A percentile compares a stretch with the other conserved stretches of the same genome.
Evolutionary conservation across 2,797 vertebrate genomes (phyloP).

Genomic region (Lutjanus argentimaculatus): DNA sequence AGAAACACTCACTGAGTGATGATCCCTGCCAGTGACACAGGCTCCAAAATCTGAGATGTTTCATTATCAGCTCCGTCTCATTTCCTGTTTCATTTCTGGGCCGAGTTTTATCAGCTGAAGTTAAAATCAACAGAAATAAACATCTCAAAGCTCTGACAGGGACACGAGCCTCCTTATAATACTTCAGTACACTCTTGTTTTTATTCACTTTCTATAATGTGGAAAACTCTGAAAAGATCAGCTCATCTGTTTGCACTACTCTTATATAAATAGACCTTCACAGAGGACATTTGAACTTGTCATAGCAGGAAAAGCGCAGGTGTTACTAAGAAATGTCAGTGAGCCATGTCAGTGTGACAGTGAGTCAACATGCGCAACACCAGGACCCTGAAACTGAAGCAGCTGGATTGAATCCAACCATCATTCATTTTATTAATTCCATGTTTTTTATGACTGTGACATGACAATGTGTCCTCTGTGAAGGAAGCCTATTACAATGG

Average conservation of each 20-base stretch:
- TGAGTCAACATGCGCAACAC: not conserved
- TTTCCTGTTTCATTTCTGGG: conserved; percentile 34
- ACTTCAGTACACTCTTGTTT: not conserved
- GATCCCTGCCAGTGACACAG: not conserved
- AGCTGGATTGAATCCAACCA: not conserved
- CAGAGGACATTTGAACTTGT: not conserved
- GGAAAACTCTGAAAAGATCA: not conserved
- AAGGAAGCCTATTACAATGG: not conserved
- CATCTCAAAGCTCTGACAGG: conserved; percentile 14
- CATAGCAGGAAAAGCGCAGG: not conserved
- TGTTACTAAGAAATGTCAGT: not conserved
- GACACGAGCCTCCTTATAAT: not conserved
- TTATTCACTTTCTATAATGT: not conserved
- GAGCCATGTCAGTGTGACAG: not conserved
- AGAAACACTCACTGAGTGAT: not conserved
- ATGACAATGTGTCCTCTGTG: not conserved
- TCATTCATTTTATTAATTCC: not conserved
- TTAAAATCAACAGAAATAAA: conserved; percentile 31
- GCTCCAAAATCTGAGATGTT: conserved; percentile 20
- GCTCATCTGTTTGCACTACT: not conserved
- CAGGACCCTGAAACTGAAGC: not conserved
- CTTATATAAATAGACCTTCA: not conserved
- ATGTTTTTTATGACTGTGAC: not conserved
- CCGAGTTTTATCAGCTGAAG: conserved; percentile 36
- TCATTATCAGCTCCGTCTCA: conserved; percentile 39